A percentile compares a stretch with the other conserved stretches of the same genome.
These are phyloP conservation scores for Puma concolor DNA, from an alignment of 2,113 vertebrate species.

Conservation along the genomic window DNA sequence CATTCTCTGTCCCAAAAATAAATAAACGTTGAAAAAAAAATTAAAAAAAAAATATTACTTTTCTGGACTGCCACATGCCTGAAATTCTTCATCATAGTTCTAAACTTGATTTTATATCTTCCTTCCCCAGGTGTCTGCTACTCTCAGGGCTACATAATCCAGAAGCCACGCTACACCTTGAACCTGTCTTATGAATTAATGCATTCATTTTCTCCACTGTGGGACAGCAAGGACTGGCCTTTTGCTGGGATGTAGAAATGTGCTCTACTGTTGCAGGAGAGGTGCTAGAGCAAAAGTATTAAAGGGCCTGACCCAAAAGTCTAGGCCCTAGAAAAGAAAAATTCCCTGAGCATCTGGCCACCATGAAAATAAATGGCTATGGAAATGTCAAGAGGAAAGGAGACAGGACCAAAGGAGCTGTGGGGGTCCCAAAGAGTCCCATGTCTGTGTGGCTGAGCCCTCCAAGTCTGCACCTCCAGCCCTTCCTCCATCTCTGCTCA, in stretches of 20 bases:
- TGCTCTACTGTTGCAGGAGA: neutral
- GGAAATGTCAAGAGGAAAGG: neutral
- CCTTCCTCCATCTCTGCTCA: neutral
- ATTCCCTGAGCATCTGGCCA: fast-evolving
- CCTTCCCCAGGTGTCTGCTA: neutral
- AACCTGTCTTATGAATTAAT: neutral
- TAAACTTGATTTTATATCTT: neutral
- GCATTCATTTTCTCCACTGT: neutral
- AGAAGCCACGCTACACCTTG: neutral
- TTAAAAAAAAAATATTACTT: neutral
- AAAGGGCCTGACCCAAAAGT: neutral
- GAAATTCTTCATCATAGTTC: neutral
- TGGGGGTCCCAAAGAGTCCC: fast-evolving
- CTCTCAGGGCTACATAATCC: neutral
- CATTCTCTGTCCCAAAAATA: too few relatives aligned
- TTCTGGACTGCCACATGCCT: neutral
- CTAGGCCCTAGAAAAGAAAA: neutral
- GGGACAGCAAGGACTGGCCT: fast-evolving
- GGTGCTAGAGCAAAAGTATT: neutral
- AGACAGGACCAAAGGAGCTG: neutral
- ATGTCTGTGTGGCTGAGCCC: neutral
- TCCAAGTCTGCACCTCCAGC: too few relatives aligned
- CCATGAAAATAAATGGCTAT: neutral
- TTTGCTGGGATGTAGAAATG: neutral
- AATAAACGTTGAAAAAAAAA: too few relatives aligned